Conservation (phyloP, 2,888 invertebrate genomes). For the Patella pellucida region DNA sequence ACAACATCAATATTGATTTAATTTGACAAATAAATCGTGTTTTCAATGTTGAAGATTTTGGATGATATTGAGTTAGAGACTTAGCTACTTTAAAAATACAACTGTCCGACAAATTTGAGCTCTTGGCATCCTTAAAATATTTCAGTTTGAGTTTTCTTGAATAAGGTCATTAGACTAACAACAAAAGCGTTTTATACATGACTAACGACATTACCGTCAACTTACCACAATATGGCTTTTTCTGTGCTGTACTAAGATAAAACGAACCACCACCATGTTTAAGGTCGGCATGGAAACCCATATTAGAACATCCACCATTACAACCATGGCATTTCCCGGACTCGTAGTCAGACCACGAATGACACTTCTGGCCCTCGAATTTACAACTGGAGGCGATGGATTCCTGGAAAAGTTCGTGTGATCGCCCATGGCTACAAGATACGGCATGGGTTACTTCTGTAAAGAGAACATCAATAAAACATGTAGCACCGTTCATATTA, state of each 20-base stretch:
- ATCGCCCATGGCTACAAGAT: slow-evolving; percentile 50
- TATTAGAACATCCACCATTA: slow-evolving; percentile 45
- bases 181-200: neutral
- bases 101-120: no score
- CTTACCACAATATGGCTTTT: slow-evolving; percentile 52
- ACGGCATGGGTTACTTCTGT: slow-evolving; percentile 28
- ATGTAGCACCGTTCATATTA: no score
- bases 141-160: no score
- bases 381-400: slow-evolving; percentile 48
- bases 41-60: no score
- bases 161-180: neutral
- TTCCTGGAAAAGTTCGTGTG: slow-evolving; percentile 43
- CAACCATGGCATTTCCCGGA: slow-evolving; percentile 50
- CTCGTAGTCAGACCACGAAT: slow-evolving; percentile 40
- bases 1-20: no score
- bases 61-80: no score
- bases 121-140: no score
- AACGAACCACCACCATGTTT: slow-evolving; percentile 39
- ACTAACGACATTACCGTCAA: neutral
- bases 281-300: slow-evolving; percentile 53
- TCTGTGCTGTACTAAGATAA: slow-evolving; percentile 51
- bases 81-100: no score
- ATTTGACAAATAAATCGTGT: no score
- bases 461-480: neutral
- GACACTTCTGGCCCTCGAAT: slow-evolving; percentile 46